A percentile compares a stretch with the other conserved stretches of the same genome.
These are phyloP conservation scores for Mercenaria mercenaria DNA, from an alignment of 1,140 invertebrate species.

Conservation along the genomic window DNA sequence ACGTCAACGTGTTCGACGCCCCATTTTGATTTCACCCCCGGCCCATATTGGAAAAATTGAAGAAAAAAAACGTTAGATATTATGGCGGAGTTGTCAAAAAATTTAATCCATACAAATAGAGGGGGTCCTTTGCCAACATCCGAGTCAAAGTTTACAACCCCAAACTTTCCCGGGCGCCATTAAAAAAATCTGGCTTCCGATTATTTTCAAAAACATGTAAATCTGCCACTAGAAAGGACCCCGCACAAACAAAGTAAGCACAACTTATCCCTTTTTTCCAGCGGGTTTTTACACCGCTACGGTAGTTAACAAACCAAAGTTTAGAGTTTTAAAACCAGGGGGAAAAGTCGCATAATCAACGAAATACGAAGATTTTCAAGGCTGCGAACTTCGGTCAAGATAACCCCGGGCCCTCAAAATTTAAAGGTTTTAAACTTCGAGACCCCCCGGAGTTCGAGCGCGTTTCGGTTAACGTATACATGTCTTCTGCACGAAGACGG, in stretches of 20 bases:
- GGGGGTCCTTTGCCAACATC: constrained; percentile 38
- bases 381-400: background rate
- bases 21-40: constrained; percentile 14
- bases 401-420: too few species aligned
- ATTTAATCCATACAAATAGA: background rate
- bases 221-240: too few species aligned
- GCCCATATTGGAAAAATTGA: background rate
- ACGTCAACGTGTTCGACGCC: too few species aligned
- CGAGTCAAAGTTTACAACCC: constrained; percentile 13
- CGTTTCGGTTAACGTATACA: too few species aligned
- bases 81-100: constrained; percentile 19
- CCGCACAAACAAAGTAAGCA: background rate
- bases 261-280: constrained; percentile 3
- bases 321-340: too few species aligned
- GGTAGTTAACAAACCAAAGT: too few species aligned
- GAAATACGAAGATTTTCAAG: background rate
- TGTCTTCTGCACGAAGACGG: too few species aligned
- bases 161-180: too few species aligned
- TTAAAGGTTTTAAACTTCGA: background rate
- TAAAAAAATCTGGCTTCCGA: background rate
- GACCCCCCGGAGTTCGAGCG: constrained; percentile 13
- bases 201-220: background rate
- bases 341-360: background rate
- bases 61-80: constrained; percentile 34
- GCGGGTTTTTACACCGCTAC: background rate